Evolutionary conservation across 2,888 invertebrate species (phyloP).

Genomic region (Rhamphomyia laevipes): DNA sequence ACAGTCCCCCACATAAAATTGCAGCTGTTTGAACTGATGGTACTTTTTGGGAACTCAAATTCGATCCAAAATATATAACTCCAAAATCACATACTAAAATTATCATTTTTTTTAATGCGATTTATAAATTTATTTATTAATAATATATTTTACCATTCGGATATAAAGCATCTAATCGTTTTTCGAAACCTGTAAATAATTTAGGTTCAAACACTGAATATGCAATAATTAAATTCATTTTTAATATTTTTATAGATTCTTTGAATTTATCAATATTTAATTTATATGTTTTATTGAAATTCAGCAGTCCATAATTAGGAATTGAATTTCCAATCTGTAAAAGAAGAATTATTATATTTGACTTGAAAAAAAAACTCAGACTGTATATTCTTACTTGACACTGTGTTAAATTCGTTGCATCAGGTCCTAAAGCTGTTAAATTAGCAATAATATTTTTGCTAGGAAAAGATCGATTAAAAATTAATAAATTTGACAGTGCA

Average conservation of each 20-base stretch:
- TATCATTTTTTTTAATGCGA: background rate
- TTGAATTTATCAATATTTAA: slow-evolving; percentile 24
- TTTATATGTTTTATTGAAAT: slow-evolving; percentile 24
- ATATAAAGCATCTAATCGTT: slow-evolving; percentile 5
- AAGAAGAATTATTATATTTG: background rate
- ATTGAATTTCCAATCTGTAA: slow-evolving; percentile 26
- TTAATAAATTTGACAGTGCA: slow-evolving; percentile 31
- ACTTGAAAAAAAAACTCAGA: background rate
- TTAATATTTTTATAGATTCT: slow-evolving; percentile 41
- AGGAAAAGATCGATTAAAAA: slow-evolving; percentile 28
- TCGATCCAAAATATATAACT: slow-evolving; percentile 28
- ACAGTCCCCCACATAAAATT: slow-evolving; percentile 45
- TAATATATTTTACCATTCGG: background rate
- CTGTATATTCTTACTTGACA: slow-evolving; percentile 27
- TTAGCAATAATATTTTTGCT: slow-evolving; percentile 25
- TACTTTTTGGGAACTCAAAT: slow-evolving; percentile 23
- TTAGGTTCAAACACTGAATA: slow-evolving; percentile 53
- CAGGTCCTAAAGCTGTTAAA: slow-evolving; percentile 35
- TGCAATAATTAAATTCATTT: slow-evolving; percentile 47
- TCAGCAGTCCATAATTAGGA: slow-evolving; percentile 32
- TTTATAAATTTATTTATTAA: background rate
- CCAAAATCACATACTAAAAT: slow-evolving; percentile 22
- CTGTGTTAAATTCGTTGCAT: slow-evolving; percentile 31
- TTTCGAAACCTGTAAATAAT: slow-evolving; percentile 35
- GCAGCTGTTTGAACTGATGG: slow-evolving; percentile 31